phyloP scores from a whole-genome alignment of 2,797 vertebrate species.

The Agapornis canus region DNA sequence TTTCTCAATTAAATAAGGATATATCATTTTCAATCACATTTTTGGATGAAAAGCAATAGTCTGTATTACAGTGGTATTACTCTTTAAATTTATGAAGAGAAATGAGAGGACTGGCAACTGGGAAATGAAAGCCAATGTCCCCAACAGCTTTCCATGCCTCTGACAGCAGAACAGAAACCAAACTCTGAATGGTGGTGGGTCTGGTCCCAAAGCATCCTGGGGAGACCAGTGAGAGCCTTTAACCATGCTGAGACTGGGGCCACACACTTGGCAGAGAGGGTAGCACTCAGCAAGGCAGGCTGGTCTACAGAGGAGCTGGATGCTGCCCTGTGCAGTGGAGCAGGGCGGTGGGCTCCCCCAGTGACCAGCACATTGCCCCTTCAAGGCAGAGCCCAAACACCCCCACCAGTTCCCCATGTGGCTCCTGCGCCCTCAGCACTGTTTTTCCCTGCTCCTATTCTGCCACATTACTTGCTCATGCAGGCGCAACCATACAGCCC shows the following conservation, averaged over 20 bases:
- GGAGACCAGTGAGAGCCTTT: neutral
- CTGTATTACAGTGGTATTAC: neutral
- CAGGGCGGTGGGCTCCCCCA: fast-evolving
- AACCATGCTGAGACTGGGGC: neutral
- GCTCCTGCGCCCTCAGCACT: fast-evolving
- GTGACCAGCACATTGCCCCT: fast-evolving
- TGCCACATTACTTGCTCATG: fast-evolving
- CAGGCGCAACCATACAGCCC: fast-evolving
- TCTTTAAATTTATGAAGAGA: neutral
- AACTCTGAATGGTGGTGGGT: neutral
- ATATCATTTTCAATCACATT: neutral
- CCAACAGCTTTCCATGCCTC: neutral
- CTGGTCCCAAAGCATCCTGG: neutral
- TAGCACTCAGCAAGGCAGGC: neutral
- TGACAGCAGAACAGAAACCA: neutral
- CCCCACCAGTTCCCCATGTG: fast-evolving
- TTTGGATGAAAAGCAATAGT: neutral
- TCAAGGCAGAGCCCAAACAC: neutral
- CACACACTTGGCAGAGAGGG: fast-evolving
- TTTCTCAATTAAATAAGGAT: neutral
- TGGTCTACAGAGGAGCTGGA: neutral
- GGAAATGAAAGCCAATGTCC: neutral
- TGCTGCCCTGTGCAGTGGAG: fast-evolving
- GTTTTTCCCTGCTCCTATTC: neutral
- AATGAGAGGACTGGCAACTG: neutral